phyloP scores from a whole-genome alignment of 2,113 vertebrate species.

The Aegotheles bennettii region DNA sequence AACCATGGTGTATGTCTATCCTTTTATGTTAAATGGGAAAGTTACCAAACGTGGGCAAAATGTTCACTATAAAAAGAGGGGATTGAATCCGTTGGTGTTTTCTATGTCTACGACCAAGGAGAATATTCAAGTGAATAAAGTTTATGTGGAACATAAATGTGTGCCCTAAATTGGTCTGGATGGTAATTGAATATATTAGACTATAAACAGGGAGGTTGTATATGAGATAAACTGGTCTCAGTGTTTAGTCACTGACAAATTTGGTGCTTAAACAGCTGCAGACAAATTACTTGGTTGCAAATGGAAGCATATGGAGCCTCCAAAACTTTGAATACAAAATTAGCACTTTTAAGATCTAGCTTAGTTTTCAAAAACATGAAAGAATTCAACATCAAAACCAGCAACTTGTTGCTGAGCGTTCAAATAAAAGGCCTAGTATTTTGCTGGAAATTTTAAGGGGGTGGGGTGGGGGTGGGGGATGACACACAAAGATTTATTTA shows the following conservation, averaged over 20 bases:
- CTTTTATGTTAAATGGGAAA: neutral
- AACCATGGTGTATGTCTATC: neutral
- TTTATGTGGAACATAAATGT: neutral
- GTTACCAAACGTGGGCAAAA: neutral
- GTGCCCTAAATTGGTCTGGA: neutral
- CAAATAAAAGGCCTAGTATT: neutral
- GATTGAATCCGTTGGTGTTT: neutral
- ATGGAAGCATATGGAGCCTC: neutral
- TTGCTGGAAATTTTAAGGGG: neutral
- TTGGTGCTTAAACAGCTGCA: neutral
- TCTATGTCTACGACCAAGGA: neutral
- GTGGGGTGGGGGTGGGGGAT: accelerated
- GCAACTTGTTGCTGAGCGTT: neutral
- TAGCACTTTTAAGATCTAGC: neutral
- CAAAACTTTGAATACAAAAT: neutral
- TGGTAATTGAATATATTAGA: neutral
- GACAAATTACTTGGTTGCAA: neutral
- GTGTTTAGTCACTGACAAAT: neutral
- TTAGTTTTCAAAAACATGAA: neutral
- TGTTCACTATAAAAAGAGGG: neutral
- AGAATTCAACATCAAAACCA: neutral
- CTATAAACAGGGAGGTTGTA: neutral
- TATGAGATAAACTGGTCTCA: neutral
- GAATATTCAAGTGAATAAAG: neutral
- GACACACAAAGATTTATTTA: neutral